A percentile compares a stretch with the other conserved stretches of the same genome.
These are phyloP conservation scores for Rhynchomys soricoides DNA, from an alignment of 2,113 vertebrate genomes.

Conservation along the genomic window DNA sequence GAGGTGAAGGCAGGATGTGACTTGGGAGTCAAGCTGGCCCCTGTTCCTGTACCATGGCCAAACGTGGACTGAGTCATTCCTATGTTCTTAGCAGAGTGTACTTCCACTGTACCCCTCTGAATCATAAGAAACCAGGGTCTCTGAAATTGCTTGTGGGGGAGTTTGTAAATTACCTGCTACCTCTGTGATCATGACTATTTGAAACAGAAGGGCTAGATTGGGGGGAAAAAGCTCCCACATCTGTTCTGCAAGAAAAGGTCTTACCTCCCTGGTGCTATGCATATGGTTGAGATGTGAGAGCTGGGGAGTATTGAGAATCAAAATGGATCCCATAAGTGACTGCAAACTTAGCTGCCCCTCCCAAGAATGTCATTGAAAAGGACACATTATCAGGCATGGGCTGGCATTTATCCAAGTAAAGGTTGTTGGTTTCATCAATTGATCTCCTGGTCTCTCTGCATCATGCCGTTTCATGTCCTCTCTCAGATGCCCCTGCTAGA, in stretches of 20 bases:
- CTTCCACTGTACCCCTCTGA: neutral
- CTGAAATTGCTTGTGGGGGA: neutral
- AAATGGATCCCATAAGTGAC: fast-evolving
- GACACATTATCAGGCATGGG: neutral
- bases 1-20: neutral
- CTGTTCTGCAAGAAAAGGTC: neutral
- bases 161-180: neutral
- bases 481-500: neutral
- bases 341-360: neutral
- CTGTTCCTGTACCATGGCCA: fast-evolving
- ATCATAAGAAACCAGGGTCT: neutral
- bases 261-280: neutral
- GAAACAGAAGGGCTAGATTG: neutral
- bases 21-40: too few relatives aligned
- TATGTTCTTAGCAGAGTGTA: neutral
- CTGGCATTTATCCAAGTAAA: neutral
- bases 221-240: neutral
- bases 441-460: neutral
- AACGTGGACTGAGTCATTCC: fast-evolving
- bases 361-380: neutral
- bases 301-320: neutral
- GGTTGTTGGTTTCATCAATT: neutral
- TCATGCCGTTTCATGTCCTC: too few relatives aligned
- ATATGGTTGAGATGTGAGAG: fast-evolving
- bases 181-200: neutral